Conservation (phyloP, 2,888 invertebrate species). For the Caenorhabditis doughertyi region DNA sequence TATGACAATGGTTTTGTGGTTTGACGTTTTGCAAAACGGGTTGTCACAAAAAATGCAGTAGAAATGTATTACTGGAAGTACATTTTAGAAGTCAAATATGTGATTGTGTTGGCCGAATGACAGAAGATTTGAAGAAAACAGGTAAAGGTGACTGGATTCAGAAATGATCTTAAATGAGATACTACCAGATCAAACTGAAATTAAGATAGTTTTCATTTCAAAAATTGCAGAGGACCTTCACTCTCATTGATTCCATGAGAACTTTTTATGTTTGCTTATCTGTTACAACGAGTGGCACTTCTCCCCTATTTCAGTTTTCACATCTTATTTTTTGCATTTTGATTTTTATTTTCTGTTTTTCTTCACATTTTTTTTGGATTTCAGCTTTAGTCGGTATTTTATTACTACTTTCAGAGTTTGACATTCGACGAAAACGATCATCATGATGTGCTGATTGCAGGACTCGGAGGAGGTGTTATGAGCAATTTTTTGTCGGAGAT, state of each 20-base stretch:
- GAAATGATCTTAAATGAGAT: too few relatives aligned
- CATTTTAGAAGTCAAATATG: too few relatives aligned
- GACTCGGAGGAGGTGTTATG: conserved; percentile 68
- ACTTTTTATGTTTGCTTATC: conserved; percentile 2
- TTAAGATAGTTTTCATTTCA: neutral
- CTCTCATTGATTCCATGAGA: neutral
- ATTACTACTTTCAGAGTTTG: conserved; percentile 55
- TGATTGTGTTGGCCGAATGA: too few relatives aligned
- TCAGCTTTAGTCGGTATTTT: neutral
- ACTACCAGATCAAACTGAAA: too few relatives aligned
- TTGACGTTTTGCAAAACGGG: too few relatives aligned
- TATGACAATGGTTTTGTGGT: too few relatives aligned
- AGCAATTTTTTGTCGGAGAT: conserved; percentile 66
- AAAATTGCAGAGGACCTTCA: neutral
- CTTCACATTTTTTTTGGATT: neutral
- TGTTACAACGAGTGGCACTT: neutral
- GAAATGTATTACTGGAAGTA: too few relatives aligned
- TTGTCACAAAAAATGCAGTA: too few relatives aligned
- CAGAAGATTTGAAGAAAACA: too few relatives aligned
- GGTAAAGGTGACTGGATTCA: too few relatives aligned
- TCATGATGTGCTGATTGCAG: conserved; percentile 63
- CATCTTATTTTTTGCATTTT: neutral
- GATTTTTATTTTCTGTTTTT: conserved; percentile 4
- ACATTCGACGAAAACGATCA: conserved; percentile 54
- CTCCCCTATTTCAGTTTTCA: neutral